phyloP scores from a whole-genome alignment of 1,140 invertebrate species.

The Sycophaga agraensis region DNA sequence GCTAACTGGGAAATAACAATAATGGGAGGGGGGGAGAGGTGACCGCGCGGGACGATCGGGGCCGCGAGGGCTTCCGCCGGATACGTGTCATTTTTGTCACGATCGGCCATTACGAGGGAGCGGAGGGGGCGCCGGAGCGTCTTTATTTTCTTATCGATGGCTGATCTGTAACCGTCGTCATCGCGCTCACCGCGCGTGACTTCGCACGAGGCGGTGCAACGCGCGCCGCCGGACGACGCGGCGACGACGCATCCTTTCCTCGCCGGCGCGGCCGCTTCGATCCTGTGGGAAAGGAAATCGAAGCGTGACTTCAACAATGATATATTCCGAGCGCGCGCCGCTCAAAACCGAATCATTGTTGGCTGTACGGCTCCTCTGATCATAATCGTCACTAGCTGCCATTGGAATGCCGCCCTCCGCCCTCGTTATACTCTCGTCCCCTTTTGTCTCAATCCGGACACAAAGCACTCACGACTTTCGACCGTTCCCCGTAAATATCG shows the following conservation, averaged over 20 bases:
- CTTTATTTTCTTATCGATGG: conserved; percentile 52
- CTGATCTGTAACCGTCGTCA: conserved; percentile 51
- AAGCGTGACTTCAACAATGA: conserved; percentile 21
- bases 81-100: conserved; percentile 58
- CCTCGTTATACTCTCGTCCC: no score
- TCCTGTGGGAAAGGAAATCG: conserved; percentile 27
- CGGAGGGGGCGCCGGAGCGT: conserved; percentile 26
- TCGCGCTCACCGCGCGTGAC: conserved; percentile 30
- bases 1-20: background rate
- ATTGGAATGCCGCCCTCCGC: no score
- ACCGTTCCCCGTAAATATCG: no score
- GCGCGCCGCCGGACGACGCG: background rate
- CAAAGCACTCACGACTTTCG: no score
- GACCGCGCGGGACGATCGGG: conserved; percentile 10
- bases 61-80: conserved; percentile 50
- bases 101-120: conserved; percentile 42
- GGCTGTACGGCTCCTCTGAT: no score
- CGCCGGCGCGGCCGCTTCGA: background rate
- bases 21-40: background rate
- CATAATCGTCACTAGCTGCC: no score
- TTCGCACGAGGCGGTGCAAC: conserved; percentile 20
- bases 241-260: background rate
- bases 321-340: no score
- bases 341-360: no score
- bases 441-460: no score